Percentiles rank a stretch among this genome's conserved stretches.
phyloP scores from a whole-genome alignment of 2,113 vertebrate genomes.

The Echinops telfairi region DNA sequence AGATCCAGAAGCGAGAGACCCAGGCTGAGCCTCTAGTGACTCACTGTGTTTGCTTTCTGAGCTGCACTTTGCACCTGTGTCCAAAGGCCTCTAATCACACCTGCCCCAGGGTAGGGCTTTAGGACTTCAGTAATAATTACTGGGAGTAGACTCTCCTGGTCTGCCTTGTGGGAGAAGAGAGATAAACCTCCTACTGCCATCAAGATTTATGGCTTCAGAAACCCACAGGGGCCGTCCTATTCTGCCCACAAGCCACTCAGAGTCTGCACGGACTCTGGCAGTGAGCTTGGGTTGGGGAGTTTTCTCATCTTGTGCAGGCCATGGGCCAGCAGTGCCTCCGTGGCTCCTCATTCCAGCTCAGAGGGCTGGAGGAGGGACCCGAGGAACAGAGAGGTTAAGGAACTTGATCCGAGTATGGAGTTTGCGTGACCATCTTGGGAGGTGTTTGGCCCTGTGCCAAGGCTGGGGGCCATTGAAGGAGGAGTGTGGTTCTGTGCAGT shows the following conservation, averaged over 20 bases:
- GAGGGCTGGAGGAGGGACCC: not conserved
- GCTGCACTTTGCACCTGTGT: not conserved
- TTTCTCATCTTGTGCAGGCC: no score
- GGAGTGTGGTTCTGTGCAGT: not conserved
- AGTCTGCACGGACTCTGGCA: no score
- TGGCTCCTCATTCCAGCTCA: not conserved
- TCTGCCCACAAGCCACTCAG: no score
- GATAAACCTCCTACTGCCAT: no score
- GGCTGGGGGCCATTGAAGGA: not conserved
- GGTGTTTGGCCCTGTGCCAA: not conserved
- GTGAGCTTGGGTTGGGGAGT: no score
- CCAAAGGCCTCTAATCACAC: not conserved
- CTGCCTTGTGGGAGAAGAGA: not conserved
- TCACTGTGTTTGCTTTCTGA: slow-evolving; percentile 20
- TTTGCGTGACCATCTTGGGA: not conserved
- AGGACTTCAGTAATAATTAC: not conserved
- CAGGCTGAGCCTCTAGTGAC: not conserved
- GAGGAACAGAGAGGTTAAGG: not conserved
- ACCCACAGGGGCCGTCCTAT: no score
- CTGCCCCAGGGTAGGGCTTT: not conserved
- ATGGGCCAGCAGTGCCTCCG: no score
- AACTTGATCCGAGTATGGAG: not conserved
- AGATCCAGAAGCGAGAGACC: not conserved
- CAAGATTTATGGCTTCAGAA: no score
- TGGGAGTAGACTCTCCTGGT: not conserved